Percentiles rank a stretch among this genome's conserved stretches.
These are phyloP conservation scores for Synanthedon andrenaeformis DNA, from an alignment of 2,888 invertebrate species.

Conservation along the genomic window DNA sequence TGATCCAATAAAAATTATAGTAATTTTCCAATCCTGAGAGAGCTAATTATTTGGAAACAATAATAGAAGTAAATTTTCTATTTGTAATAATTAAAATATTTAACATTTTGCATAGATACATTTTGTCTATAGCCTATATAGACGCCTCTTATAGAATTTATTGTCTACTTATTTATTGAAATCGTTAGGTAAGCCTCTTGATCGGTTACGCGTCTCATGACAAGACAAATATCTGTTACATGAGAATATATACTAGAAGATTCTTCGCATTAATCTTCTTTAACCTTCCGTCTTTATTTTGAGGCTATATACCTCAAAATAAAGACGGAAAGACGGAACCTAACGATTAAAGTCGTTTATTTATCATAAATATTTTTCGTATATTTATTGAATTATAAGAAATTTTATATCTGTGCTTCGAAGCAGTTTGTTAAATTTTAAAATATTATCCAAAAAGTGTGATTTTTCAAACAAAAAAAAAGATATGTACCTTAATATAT, in stretches of 20 bases:
- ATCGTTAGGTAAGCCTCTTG: too few relatives aligned
- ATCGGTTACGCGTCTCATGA: too few relatives aligned
- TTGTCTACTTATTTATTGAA: too few relatives aligned
- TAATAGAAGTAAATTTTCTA: constrained; percentile 17
- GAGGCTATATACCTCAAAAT: too few relatives aligned
- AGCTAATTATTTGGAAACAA: constrained; percentile 23
- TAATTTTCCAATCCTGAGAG: constrained; percentile 23
- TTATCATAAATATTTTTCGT: not conserved
- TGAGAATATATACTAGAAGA: too few relatives aligned
- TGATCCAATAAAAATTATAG: constrained; percentile 3
- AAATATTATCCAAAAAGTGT: not conserved
- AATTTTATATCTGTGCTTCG: not conserved
- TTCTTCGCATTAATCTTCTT: too few relatives aligned
- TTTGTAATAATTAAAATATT: not conserved
- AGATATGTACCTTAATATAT: too few relatives aligned
- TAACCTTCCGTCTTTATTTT: not conserved
- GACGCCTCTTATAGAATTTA: too few relatives aligned
- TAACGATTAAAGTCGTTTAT: not conserved
- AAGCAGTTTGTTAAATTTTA: constrained; percentile 1
- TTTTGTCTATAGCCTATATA: too few relatives aligned
- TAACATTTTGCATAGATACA: too few relatives aligned
- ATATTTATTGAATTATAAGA: not conserved
- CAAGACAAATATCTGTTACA: too few relatives aligned
- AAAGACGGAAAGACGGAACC: too few relatives aligned
- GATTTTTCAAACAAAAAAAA: not conserved